phyloP scores from a whole-genome alignment of 2,888 invertebrate species.

The Eudemis profundana region DNA sequence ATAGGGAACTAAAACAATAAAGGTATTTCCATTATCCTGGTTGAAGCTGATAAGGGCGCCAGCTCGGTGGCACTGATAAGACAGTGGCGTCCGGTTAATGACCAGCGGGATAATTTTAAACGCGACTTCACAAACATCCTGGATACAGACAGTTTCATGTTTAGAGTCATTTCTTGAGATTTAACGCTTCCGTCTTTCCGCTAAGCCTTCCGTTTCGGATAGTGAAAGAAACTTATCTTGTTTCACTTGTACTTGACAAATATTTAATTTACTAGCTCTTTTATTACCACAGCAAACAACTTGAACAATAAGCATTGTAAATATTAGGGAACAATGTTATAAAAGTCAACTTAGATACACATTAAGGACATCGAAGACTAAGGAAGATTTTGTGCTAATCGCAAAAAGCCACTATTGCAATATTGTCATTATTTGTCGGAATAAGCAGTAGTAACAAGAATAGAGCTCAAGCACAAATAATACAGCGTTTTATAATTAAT shows the following conservation, averaged over 20 bases:
- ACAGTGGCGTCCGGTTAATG: conserved; percentile 41
- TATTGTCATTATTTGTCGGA: no score
- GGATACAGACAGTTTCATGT: conserved; percentile 35
- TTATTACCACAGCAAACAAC: background rate
- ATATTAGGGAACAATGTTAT: no score
- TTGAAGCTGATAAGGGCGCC: conserved; percentile 33
- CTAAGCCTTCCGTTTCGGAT: conserved; percentile 9
- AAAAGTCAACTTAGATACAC: no score
- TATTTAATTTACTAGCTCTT: background rate
- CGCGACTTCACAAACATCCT: conserved; percentile 38
- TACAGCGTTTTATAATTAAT: no score
- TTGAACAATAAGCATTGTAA: background rate
- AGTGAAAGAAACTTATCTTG: background rate
- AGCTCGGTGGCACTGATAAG: conserved; percentile 39
- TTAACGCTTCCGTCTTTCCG: conserved; percentile 32
- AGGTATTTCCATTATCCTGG: conserved; percentile 41
- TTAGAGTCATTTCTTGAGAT: conserved; percentile 15
- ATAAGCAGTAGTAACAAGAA: no score
- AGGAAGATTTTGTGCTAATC: no score
- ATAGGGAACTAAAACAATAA: conserved; percentile 31
- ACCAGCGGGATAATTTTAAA: conserved; percentile 36
- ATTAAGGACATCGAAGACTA: no score
- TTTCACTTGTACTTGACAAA: background rate
- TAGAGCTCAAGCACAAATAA: no score
- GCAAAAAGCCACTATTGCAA: no score